Evolutionary conservation across 2,888 invertebrate genomes (phyloP).

Genomic region (Cistogaster globosa): DNA sequence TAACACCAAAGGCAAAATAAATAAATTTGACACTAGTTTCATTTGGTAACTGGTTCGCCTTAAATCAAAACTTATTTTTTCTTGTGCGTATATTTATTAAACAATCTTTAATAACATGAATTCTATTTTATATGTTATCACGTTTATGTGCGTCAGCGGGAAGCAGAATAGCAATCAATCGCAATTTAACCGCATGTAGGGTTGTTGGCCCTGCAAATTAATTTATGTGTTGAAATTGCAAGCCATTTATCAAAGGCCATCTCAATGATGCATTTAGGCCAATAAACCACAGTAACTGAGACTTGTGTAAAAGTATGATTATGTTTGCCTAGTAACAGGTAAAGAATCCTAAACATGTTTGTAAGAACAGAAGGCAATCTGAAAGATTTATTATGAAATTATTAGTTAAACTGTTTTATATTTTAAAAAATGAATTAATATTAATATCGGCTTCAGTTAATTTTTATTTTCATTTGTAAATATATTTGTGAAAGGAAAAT

Average conservation of each 20-base stretch:
- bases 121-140: background rate
- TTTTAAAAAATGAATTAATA: too few species aligned
- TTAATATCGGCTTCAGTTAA: too few species aligned
- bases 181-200: slow-evolving; percentile 14
- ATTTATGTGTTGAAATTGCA: slow-evolving; percentile 19
- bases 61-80: too few species aligned
- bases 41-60: too few species aligned
- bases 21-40: too few species aligned
- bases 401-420: too few species aligned
- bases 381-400: background rate
- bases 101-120: background rate
- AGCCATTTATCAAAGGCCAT: slow-evolving; percentile 17
- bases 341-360: too few species aligned
- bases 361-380: too few species aligned
- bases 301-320: background rate
- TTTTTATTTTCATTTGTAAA: too few species aligned
- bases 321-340: background rate
- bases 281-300: background rate
- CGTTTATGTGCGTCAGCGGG: slow-evolving; percentile 7
- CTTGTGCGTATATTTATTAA: too few species aligned
- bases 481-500: too few species aligned
- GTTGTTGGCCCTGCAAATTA: slow-evolving; percentile 6
- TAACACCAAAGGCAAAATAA: too few species aligned
- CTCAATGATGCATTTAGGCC: background rate
- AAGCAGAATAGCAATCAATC: background rate